Evolutionary conservation across 2,797 vertebrate genomes (phyloP).

Genomic region (Graptemys geographica): DNA sequence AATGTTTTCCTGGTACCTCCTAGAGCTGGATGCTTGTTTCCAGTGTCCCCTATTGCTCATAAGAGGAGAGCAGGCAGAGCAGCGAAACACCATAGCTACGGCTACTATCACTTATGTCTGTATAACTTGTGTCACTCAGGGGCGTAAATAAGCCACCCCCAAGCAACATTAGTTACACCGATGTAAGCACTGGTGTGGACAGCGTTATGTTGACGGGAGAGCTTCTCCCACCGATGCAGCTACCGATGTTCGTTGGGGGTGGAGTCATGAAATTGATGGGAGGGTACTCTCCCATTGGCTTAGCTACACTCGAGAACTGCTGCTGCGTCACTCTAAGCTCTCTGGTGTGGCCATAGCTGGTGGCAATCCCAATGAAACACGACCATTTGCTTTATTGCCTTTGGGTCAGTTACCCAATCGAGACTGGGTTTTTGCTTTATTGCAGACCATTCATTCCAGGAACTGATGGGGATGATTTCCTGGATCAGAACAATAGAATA

Average conservation of each 20-base stretch:
- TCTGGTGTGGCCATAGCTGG: background rate
- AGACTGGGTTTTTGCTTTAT: background rate
- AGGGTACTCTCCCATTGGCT: too few relatives aligned
- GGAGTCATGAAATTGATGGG: too few relatives aligned
- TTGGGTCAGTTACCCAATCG: background rate
- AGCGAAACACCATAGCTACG: background rate
- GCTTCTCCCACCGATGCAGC: too few relatives aligned
- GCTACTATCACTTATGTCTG: fast-evolving
- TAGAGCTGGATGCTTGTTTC: background rate
- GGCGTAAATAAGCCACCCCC: background rate
- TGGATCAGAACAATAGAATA: background rate
- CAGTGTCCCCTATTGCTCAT: background rate
- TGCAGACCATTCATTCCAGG: background rate
- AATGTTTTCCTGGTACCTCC: background rate
- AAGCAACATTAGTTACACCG: background rate
- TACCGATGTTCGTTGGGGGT: too few relatives aligned
- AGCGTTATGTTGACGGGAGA: background rate
- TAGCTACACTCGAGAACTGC: background rate
- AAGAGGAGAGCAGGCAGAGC: background rate
- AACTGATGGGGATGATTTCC: background rate
- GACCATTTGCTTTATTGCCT: background rate
- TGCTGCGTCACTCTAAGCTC: background rate
- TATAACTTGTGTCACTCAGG: background rate
- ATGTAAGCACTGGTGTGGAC: background rate
- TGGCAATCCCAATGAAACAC: background rate